phyloP scores from a whole-genome alignment of 2,888 invertebrate genomes.

The Callosobruchus maculatus region DNA sequence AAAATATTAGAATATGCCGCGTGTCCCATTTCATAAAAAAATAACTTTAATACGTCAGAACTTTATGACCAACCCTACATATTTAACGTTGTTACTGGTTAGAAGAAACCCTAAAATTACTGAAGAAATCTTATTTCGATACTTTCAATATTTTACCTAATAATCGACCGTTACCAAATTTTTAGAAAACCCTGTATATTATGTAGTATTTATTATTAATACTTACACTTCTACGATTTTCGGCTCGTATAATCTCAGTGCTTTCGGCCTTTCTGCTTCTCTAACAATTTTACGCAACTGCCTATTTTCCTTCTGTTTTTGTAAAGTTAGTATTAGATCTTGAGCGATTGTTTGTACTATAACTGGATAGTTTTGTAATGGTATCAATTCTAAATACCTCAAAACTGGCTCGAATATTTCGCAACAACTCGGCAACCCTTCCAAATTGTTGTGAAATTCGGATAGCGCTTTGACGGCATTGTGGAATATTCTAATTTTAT shows the following conservation, averaged over 20 bases:
- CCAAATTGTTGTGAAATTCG: conserved; percentile 57
- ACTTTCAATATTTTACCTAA: too few species aligned
- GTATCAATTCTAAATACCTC: conserved; percentile 55
- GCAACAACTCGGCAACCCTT: conserved; percentile 38
- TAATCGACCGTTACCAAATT: too few species aligned
- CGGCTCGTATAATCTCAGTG: conserved; percentile 81
- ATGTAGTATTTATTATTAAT: too few species aligned
- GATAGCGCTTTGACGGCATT: conserved; percentile 56
- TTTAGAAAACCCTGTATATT: too few species aligned
- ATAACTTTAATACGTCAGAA: too few species aligned
- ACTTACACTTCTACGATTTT: conserved; percentile 79
- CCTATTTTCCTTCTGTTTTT: conserved; percentile 53
- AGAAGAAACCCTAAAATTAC: too few species aligned
- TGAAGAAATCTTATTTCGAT: too few species aligned
- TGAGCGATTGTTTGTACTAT: conserved; percentile 52
- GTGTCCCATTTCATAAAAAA: too few species aligned
- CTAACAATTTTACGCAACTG: conserved; percentile 57
- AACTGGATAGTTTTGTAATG: conserved; percentile 60
- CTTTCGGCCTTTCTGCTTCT: conserved; percentile 72
- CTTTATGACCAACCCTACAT: too few species aligned
- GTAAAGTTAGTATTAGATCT: conserved; percentile 50
- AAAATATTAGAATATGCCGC: too few species aligned
- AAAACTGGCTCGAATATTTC: conserved; percentile 56
- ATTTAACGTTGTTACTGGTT: too few species aligned
- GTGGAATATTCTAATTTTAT: conserved; percentile 61